Percentiles rank a stretch among this genome's conserved stretches.
Evolutionary conservation across 1,140 invertebrate genomes (phyloP).

Genomic region (Diprion similis): DNA sequence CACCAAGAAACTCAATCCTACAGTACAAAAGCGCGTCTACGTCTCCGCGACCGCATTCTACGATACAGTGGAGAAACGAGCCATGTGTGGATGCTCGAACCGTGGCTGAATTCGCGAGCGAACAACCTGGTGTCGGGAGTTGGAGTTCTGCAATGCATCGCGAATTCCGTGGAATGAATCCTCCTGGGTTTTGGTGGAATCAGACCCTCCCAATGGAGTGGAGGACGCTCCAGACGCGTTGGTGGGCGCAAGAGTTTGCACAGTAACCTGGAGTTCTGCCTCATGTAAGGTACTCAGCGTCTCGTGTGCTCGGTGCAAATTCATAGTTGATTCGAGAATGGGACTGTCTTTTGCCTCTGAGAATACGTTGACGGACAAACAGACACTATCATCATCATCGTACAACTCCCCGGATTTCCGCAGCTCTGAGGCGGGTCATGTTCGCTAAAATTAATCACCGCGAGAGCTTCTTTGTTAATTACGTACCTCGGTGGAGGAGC

Average conservation of each 20-base stretch:
- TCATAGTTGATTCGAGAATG: background rate
- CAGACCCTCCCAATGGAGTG: background rate
- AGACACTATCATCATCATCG: background rate
- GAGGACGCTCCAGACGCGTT: background rate
- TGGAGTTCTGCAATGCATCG: slow-evolving; percentile 31
- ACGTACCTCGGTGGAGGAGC: background rate
- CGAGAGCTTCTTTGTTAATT: slow-evolving; percentile 7
- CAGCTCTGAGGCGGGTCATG: background rate
- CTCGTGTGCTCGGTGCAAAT: background rate
- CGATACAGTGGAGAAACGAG: background rate
- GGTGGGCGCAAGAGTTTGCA: background rate
- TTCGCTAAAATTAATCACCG: background rate
- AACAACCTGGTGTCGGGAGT: slow-evolving; percentile 22
- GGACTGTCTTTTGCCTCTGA: background rate
- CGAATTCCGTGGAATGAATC: slow-evolving; percentile 6
- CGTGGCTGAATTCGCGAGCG: background rate
- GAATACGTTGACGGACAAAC: background rate
- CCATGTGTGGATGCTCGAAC: background rate
- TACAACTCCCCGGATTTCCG: background rate
- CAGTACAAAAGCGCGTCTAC: background rate
- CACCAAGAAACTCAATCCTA: no score
- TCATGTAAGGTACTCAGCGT: background rate
- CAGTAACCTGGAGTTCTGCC: no score
- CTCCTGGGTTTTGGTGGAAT: background rate
- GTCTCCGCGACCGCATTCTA: background rate